phyloP scores from a whole-genome alignment of 2,797 vertebrate species.

The Galago senegalensis region DNA sequence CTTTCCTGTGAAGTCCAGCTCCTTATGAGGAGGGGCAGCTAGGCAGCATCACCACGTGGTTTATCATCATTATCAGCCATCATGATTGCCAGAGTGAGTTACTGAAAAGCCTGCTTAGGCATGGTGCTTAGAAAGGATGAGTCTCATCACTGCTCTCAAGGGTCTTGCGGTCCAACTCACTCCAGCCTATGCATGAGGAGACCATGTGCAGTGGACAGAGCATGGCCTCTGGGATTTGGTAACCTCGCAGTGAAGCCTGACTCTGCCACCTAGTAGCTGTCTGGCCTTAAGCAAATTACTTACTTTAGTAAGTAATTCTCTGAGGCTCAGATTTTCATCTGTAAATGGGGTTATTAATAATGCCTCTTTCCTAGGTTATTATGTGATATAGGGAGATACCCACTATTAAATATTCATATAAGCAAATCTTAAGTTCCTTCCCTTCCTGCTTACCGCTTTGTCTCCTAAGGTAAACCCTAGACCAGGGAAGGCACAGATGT shows the following conservation, averaged over 20 bases:
- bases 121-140: background rate
- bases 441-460: background rate
- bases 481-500: background rate
- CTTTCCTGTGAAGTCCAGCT: slow-evolving; percentile 9
- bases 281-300: slow-evolving; percentile 8
- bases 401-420: background rate
- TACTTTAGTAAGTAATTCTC: background rate
- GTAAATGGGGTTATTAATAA: background rate
- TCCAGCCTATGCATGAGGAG: background rate
- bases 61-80: slow-evolving; percentile 50
- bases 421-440: slow-evolving; percentile 5
- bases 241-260: background rate
- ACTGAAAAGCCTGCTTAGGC: background rate
- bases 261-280: background rate
- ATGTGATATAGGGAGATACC: background rate
- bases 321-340: slow-evolving; percentile 1
- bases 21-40: slow-evolving; percentile 21
- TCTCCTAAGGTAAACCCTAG: slow-evolving; percentile 18
- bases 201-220: rapidly evolving
- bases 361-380: background rate
- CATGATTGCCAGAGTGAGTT: background rate
- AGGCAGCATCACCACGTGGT: slow-evolving; percentile 2
- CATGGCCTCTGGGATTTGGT: background rate
- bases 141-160: background rate
- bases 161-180: background rate